Evolutionary conservation across 2,113 vertebrate species (phyloP).

Genomic region (Tachuris rubrigastra): DNA sequence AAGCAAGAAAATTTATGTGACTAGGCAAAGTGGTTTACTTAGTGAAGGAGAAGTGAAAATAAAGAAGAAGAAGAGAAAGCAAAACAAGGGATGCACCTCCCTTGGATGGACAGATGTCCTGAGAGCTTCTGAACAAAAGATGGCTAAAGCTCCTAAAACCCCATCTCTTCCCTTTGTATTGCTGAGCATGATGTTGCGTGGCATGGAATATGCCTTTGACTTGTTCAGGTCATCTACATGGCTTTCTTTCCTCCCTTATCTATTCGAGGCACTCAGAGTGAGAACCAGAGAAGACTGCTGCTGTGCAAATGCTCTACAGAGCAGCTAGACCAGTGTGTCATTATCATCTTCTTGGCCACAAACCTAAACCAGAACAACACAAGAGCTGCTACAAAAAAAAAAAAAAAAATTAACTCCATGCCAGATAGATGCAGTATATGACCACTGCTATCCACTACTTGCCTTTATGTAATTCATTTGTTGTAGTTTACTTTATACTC

Average conservation of each 20-base stretch:
- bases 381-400: neutral
- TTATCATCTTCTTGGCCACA: neutral
- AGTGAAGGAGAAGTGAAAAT: neutral
- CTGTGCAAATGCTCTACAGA: neutral
- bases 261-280: neutral
- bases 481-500: neutral
- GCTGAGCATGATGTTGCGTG: neutral
- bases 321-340: neutral
- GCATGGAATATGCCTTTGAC: neutral
- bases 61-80: neutral
- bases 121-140: neutral
- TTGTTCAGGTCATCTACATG: neutral
- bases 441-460: neutral
- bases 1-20: neutral
- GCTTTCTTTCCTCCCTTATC: neutral
- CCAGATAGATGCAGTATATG: neutral
- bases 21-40: neutral
- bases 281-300: neutral
- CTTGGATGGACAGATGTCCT: neutral
- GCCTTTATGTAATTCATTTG: neutral
- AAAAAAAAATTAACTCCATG: neutral
- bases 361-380: neutral
- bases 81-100: neutral
- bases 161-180: neutral
- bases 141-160: accelerated